These are phyloP conservation scores for Scaeva pyrastri DNA, from an alignment of 2,888 invertebrate species.

Conservation along the genomic window DNA sequence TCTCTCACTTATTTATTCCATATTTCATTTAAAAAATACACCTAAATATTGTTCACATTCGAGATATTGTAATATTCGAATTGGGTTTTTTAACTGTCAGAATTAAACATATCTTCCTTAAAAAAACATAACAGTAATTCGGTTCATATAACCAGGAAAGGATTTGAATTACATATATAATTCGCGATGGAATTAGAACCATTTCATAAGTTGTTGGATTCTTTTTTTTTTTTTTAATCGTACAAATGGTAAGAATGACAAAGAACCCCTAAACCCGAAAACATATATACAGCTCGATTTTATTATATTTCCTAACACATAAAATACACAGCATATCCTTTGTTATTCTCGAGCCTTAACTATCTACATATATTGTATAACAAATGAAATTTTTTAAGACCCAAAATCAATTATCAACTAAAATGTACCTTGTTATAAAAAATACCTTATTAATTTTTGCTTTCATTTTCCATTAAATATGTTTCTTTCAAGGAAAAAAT, in stretches of 20 bases:
- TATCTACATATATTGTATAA: not conserved
- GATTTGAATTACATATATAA: too few species aligned
- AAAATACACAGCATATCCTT: not conserved
- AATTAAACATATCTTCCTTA: too few species aligned
- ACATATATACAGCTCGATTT: not conserved
- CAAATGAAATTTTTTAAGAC: not conserved
- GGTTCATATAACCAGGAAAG: too few species aligned
- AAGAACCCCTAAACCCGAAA: not conserved
- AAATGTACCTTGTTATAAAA: slow-evolving; percentile 42
- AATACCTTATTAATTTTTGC: slow-evolving; percentile 6
- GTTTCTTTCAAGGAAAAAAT: not conserved
- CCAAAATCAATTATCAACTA: slow-evolving; percentile 59
- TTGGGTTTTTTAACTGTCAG: too few species aligned
- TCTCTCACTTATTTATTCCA: too few species aligned
- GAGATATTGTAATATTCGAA: too few species aligned
- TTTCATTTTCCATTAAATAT: not conserved
- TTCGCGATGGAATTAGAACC: too few species aligned
- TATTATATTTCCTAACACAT: not conserved
- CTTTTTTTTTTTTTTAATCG: too few species aligned
- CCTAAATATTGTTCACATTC: too few species aligned
- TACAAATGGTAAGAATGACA: not conserved
- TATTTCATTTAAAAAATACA: too few species aligned
- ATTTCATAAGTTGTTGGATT: too few species aligned
- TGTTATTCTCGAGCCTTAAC: not conserved
- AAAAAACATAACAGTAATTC: too few species aligned